Evolutionary conservation across 1,140 invertebrate genomes (phyloP).

Genomic region (Stenopsyche tienmushanensis): DNA sequence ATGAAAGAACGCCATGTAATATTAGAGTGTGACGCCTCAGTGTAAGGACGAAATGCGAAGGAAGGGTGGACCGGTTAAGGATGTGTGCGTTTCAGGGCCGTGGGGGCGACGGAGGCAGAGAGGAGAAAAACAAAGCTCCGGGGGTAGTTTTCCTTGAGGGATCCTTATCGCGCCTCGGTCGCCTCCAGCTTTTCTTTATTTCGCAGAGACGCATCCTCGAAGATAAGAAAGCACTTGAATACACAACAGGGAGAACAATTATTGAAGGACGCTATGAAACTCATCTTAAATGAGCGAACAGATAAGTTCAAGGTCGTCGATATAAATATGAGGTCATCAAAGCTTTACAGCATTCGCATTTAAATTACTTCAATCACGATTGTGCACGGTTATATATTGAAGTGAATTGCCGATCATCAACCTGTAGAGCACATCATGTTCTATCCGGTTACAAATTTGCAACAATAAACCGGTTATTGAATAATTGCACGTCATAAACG

Average conservation of each 20-base stretch:
- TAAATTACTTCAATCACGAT: not conserved
- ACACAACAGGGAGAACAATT: too few species aligned
- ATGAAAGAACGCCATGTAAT: constrained; percentile 26
- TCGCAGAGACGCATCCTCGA: not conserved
- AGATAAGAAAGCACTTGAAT: not conserved
- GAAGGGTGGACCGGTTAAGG: not conserved
- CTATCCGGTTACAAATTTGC: too few species aligned
- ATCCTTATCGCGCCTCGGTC: not conserved
- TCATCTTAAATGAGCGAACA: not conserved
- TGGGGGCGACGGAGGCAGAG: constrained; percentile 1
- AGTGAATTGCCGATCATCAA: too few species aligned
- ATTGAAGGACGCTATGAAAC: not conserved
- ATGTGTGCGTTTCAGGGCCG: constrained; percentile 8
- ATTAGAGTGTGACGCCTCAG: constrained; percentile 24
- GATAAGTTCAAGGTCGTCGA: not conserved
- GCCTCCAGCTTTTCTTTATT: not conserved
- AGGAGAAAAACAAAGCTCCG: not conserved
- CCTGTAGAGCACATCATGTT: too few species aligned
- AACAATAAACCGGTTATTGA: too few species aligned
- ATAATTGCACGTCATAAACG: not conserved
- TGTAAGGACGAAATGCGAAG: too few species aligned
- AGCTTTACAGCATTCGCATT: too few species aligned
- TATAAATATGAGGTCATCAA: not conserved
- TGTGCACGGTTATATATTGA: not conserved
- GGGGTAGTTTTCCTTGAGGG: not conserved